Evolutionary conservation across 2,888 invertebrate genomes (phyloP).

Genomic region (Drosophila paramelanica): DNA sequence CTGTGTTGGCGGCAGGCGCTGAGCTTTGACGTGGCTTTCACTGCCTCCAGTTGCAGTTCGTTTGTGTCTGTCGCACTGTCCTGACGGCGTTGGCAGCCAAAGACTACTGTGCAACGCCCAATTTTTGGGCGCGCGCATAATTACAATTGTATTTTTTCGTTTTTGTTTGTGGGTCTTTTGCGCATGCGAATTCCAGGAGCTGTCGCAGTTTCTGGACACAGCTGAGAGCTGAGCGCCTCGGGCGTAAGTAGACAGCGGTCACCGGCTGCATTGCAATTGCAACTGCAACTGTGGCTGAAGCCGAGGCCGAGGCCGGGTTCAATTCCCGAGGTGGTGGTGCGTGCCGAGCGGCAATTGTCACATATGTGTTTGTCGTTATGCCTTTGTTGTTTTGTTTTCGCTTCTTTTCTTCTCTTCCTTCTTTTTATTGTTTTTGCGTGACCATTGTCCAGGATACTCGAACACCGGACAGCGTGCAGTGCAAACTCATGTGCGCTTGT

Average conservation of each 20-base stretch:
- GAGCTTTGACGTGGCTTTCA: constrained; percentile 56
- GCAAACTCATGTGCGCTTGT: constrained; percentile 36
- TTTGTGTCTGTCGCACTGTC: constrained; percentile 19
- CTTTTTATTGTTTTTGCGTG: constrained; percentile 19
- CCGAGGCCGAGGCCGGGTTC: not conserved
- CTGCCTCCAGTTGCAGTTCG: constrained; percentile 47
- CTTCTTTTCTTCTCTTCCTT: not conserved
- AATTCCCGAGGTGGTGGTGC: constrained; percentile 43
- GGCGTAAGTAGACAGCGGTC: constrained; percentile 45
- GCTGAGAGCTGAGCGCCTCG: constrained; percentile 56
- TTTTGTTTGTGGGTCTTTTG: constrained; percentile 18
- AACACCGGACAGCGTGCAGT: constrained; percentile 12
- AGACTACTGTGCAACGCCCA: constrained; percentile 79
- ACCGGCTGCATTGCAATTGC: not conserved
- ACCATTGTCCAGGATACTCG: constrained; percentile 55
- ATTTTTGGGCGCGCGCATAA: constrained; percentile 68
- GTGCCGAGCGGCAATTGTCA: constrained; percentile 72
- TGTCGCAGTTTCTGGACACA: constrained; percentile 53
- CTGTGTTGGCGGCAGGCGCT: constrained; percentile 55
- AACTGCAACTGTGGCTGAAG: not conserved
- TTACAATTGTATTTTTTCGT: constrained; percentile 58
- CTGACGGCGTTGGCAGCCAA: constrained; percentile 71
- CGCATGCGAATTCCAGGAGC: constrained; percentile 73
- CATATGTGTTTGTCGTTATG: constrained; percentile 37
- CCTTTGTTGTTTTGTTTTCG: constrained; percentile 28